Percentiles rank a stretch among this genome's conserved stretches.
Conservation (phyloP, 64 coral and sea anemone genomes). For the Dendronephthya gigantea region DNA sequence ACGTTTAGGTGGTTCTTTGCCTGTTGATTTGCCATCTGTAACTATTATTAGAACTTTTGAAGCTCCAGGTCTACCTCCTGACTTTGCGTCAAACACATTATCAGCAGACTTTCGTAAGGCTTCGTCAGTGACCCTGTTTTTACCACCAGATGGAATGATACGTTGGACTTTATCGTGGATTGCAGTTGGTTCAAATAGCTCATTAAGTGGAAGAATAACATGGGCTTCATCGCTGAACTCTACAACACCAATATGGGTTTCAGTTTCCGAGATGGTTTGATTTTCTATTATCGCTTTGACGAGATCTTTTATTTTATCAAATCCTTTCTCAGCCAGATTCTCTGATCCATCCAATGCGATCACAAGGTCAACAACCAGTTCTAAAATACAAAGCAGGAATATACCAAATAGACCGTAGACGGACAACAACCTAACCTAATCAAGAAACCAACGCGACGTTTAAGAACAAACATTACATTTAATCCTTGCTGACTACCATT, state of each 20-base stretch:
- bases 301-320: slow-evolving; percentile 40
- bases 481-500: too few species aligned
- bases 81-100: background rate
- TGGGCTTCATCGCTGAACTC: slow-evolving; percentile 11
- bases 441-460: background rate
- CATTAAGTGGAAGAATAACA: slow-evolving; percentile 16
- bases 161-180: background rate
- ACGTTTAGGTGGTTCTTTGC: slow-evolving; percentile 43
- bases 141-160: background rate
- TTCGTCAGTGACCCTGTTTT: background rate
- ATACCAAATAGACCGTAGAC: background rate
- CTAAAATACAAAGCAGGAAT: slow-evolving; percentile 30
- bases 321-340: slow-evolving; percentile 22
- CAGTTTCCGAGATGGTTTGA: slow-evolving; percentile 36
- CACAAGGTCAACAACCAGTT: slow-evolving; percentile 54
- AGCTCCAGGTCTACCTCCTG: background rate
- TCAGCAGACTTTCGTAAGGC: slow-evolving; percentile 15
- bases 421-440: background rate
- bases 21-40: slow-evolving; percentile 13
- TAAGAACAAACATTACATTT: slow-evolving; percentile 23
- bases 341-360: slow-evolving; percentile 50
- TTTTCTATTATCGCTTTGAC: slow-evolving; percentile 31
- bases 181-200: background rate
- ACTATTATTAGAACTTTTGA: slow-evolving; percentile 5
- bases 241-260: slow-evolving; percentile 50